A percentile compares a stretch with the other conserved stretches of the same genome.
These are phyloP conservation scores for Protobothrops mucrosquamatus DNA, from an alignment of 2,113 vertebrate genomes.

Conservation along the genomic window DNA sequence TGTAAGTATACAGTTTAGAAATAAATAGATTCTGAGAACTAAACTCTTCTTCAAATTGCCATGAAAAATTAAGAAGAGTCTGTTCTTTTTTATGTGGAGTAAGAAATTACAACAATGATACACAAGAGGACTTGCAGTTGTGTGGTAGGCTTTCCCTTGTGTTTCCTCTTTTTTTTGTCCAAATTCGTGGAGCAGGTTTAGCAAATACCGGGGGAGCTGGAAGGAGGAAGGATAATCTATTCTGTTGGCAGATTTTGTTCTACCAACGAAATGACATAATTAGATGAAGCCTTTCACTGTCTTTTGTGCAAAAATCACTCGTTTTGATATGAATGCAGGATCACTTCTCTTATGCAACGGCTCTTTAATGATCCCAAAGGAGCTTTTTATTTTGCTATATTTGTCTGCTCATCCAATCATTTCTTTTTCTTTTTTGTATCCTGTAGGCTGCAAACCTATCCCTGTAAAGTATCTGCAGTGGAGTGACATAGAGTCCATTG, in stretches of 20 bases:
- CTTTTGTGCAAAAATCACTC: neutral
- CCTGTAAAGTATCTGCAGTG: slow-evolving; percentile 90
- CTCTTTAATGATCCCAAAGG: neutral
- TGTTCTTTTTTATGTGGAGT: neutral
- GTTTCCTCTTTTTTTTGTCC: neutral
- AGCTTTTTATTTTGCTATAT: neutral
- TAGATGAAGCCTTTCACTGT: neutral
- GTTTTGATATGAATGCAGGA: neutral
- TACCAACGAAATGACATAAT: neutral
- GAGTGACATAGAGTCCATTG: slow-evolving; percentile 93
- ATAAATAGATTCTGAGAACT: neutral
- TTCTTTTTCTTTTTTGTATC: slow-evolving; percentile 47
- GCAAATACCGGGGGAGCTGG: neutral
- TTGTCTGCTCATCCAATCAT: slow-evolving; percentile 19
- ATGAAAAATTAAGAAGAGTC: neutral
- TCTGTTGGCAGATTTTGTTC: neutral
- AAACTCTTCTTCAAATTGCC: neutral
- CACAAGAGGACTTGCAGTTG: neutral
- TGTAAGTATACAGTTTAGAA: neutral
- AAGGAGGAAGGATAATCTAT: neutral
- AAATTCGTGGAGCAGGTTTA: neutral
- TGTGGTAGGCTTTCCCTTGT: neutral
- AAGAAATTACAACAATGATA: neutral
- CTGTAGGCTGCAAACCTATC: slow-evolving; percentile 86
- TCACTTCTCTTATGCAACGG: neutral